Conservation (phyloP, 2,113 vertebrate genomes). For the Grammomys surdaster region DNA sequence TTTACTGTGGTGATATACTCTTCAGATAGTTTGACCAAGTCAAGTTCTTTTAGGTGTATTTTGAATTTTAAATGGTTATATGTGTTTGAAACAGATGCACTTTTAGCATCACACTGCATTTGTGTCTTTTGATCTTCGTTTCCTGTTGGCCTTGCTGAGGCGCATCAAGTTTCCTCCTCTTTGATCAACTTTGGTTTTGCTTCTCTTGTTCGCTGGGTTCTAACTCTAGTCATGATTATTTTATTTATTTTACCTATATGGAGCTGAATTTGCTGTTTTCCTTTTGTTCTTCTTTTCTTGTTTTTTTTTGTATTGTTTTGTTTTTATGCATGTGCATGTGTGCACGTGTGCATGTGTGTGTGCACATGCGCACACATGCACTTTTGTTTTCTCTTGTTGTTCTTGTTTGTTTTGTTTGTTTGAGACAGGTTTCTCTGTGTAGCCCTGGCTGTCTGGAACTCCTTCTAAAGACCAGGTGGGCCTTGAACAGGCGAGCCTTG, state of each 20-base stretch:
- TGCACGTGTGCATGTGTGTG: too few species aligned
- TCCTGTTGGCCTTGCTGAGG: background rate
- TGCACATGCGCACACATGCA: too few species aligned
- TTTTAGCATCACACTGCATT: background rate
- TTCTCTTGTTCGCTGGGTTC: background rate
- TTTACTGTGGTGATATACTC: background rate
- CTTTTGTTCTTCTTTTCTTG: background rate
- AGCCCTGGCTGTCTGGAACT: background rate
- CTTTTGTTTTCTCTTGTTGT: too few species aligned
- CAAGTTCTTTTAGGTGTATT: background rate
- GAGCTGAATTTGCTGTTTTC: background rate
- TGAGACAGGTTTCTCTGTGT: too few species aligned
- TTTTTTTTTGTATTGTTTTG: background rate
- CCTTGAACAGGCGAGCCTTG: too few species aligned
- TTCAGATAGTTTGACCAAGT: background rate
- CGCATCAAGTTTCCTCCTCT: background rate
- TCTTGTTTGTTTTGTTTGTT: too few species aligned
- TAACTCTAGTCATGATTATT: background rate
- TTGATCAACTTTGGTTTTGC: background rate
- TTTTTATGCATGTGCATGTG: background rate
- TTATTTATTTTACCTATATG: background rate
- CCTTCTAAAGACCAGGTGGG: too few species aligned
- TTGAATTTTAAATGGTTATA: background rate
- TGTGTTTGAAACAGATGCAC: fast-evolving
- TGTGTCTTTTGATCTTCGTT: background rate